Evolutionary conservation across 2,888 invertebrate species (phyloP).

Genomic region (Chrysolina americana): DNA sequence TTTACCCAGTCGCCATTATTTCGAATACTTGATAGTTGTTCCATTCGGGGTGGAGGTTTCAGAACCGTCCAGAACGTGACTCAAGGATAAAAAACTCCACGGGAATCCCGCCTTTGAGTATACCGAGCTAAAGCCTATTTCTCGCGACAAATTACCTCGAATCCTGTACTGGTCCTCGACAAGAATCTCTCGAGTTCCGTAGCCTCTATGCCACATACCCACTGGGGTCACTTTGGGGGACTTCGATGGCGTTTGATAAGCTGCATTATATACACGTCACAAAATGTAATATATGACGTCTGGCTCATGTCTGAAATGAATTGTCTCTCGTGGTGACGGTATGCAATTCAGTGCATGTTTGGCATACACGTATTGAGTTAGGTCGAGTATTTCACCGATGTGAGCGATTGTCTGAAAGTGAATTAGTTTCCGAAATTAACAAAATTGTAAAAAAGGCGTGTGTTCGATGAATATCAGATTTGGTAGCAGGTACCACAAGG

Average conservation of each 20-base stretch:
- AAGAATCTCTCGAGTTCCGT: background rate
- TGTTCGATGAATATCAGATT: no score
- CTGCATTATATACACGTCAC: constrained; percentile 37
- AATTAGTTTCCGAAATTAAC: background rate
- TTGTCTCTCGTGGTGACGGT: constrained; percentile 19
- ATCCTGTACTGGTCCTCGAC: background rate
- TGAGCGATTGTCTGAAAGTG: background rate
- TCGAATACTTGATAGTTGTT: constrained; percentile 31
- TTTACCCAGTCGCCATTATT: constrained; percentile 48
- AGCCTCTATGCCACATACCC: constrained; percentile 23
- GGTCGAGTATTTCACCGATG: constrained; percentile 9
- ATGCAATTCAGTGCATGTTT: constrained; percentile 20
- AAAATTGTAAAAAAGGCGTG: background rate
- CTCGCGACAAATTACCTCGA: background rate
- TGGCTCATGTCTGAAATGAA: constrained; percentile 32
- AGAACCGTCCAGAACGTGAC: background rate
- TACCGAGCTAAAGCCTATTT: background rate
- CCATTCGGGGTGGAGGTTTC: background rate
- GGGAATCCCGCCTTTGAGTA: background rate
- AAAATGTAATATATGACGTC: constrained; percentile 31
- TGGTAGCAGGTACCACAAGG: no score
- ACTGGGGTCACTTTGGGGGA: constrained; percentile 32
- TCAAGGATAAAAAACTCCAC: background rate
- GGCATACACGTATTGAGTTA: constrained; percentile 16
- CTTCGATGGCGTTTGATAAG: constrained; percentile 41